Conservation (phyloP, 2,113 vertebrate species). For the Protobothrops mucrosquamatus region DNA sequence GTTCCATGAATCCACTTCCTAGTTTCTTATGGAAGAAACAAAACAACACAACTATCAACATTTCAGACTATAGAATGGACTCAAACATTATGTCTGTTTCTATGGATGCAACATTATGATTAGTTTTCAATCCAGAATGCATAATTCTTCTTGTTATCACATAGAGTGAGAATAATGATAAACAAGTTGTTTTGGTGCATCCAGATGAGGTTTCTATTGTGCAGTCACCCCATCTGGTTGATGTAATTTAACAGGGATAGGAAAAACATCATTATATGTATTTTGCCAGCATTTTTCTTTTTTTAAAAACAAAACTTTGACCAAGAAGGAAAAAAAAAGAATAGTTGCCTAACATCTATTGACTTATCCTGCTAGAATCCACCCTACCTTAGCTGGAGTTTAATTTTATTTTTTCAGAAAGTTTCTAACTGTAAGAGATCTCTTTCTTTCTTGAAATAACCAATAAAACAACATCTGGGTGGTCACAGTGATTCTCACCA, state of each 20-base stretch:
- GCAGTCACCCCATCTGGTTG: background rate
- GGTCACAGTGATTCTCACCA: background rate
- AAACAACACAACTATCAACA: constrained; percentile 1
- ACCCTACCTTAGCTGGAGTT: background rate
- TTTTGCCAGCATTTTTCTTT: background rate
- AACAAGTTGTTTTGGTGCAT: background rate
- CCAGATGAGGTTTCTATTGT: background rate
- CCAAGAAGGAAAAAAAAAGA: background rate
- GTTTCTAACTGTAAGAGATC: background rate
- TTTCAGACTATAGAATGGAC: background rate
- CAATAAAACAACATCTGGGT: background rate
- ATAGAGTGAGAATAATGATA: background rate
- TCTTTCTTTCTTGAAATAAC: background rate
- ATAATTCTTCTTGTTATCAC: background rate
- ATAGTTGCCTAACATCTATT: background rate
- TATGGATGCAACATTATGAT: background rate
- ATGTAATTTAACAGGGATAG: background rate
- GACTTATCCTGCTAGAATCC: background rate
- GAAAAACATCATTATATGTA: background rate
- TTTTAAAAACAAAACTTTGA: background rate
- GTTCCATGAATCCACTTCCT: background rate
- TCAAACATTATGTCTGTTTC: background rate
- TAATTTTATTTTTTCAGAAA: background rate
- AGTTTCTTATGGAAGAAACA: constrained; percentile 8
- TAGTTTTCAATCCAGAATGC: background rate